These are phyloP conservation scores for Engraulis encrasicolus DNA, from an alignment of 2,113 vertebrate genomes.

Conservation along the genomic window DNA sequence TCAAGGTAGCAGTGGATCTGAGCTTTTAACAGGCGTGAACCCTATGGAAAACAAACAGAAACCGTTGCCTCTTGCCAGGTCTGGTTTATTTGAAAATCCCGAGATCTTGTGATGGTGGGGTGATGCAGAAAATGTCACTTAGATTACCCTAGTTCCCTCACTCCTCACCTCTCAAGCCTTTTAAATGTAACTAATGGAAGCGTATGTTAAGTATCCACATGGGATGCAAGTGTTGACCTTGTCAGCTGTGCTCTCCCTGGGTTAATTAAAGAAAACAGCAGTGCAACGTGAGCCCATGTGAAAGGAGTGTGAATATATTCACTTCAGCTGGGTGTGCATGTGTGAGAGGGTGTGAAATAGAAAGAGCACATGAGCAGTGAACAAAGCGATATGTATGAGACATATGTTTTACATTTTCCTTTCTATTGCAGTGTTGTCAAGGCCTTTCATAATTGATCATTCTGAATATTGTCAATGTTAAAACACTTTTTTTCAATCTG, in stretches of 20 bases:
- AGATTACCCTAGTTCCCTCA: slow-evolving; percentile 29
- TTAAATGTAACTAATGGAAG: slow-evolving; percentile 67
- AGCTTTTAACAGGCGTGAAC: slow-evolving; percentile 53
- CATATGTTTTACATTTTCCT: neutral
- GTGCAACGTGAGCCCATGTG: slow-evolving; percentile 74
- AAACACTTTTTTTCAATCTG: no score
- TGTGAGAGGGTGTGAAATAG: slow-evolving; percentile 24
- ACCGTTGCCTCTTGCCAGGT: slow-evolving; percentile 60
- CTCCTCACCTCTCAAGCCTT: slow-evolving; percentile 34
- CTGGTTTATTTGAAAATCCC: slow-evolving; percentile 62
- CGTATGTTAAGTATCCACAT: slow-evolving; percentile 62
- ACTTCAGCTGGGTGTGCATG: neutral
- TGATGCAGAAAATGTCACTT: slow-evolving; percentile 61
- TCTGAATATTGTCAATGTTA: no score
- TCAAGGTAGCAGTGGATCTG: slow-evolving; percentile 49
- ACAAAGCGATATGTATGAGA: neutral
- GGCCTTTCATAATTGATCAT: no score
- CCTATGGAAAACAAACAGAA: neutral
- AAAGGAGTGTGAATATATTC: slow-evolving; percentile 61
- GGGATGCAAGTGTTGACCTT: slow-evolving; percentile 73
- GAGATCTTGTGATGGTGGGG: slow-evolving; percentile 51
- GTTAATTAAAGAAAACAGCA: slow-evolving; percentile 83
- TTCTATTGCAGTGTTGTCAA: no score
- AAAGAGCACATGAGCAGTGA: neutral
- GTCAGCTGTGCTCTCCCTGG: slow-evolving; percentile 77